A percentile compares a stretch with the other conserved stretches of the same genome.
Evolutionary conservation across 2,113 vertebrate genomes (phyloP).

Genomic region (Microcebus murinus): DNA sequence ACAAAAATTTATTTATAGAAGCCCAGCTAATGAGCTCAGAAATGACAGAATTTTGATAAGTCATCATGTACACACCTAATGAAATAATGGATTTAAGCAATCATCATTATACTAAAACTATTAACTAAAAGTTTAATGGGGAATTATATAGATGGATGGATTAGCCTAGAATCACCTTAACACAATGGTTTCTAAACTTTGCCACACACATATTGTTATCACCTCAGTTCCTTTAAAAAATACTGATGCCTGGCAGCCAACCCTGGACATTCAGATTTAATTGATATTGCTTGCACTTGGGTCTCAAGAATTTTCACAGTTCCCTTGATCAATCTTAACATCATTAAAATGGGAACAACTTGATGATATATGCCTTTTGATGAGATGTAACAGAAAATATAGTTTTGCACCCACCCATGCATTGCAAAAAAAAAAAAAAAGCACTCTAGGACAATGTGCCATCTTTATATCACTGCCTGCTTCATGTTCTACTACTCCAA

Average conservation of each 20-base stretch:
- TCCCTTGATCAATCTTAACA: neutral
- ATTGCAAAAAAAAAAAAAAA: neutral
- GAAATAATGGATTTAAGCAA: neutral
- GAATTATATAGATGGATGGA: neutral
- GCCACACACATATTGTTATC: neutral
- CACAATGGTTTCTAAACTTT: neutral
- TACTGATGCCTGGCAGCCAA: too few species aligned
- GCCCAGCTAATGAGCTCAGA: neutral
- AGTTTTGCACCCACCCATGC: neutral
- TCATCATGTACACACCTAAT: neutral
- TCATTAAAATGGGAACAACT: neutral
- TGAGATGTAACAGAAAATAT: neutral
- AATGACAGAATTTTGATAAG: neutral
- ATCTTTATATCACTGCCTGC: neutral
- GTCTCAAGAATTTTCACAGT: neutral
- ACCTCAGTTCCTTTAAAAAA: neutral
- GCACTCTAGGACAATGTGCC: neutral
- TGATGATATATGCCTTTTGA: neutral
- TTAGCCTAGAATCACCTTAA: neutral
- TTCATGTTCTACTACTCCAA: neutral
- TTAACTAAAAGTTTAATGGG: neutral
- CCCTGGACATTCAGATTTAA: neutral
- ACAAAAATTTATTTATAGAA: neutral
- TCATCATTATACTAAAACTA: neutral
- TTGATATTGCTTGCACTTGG: neutral